Conservation (phyloP, 30 jellyfish, hydroid and myxozoan species). For the Turritopsis dohrnii region DNA sequence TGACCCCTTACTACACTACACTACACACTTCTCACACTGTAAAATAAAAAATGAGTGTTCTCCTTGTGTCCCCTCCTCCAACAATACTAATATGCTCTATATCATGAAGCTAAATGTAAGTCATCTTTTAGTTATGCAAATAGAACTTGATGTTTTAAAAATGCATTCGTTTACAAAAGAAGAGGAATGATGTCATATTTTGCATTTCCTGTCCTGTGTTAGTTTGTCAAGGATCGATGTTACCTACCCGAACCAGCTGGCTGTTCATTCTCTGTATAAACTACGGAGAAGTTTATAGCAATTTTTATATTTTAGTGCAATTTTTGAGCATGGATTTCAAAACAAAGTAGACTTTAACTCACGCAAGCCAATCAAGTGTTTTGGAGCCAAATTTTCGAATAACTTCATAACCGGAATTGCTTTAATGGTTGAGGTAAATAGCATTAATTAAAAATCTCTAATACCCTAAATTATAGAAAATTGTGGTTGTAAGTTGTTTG, state of each 20-base stretch:
- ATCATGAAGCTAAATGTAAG: too few relatives aligned
- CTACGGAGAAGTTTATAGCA: too few relatives aligned
- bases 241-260: too few relatives aligned
- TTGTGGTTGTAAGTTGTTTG: neutral
- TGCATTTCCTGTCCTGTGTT: neutral
- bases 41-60: too few relatives aligned
- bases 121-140: too few relatives aligned
- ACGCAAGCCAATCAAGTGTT: constrained; percentile 25
- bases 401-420: neutral
- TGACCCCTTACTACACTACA: too few relatives aligned
- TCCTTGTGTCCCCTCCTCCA: too few relatives aligned
- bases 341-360: constrained; percentile 11
- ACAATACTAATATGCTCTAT: too few relatives aligned
- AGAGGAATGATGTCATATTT: neutral
- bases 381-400: constrained; percentile 16
- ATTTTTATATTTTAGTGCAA: neutral
- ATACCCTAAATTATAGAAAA: neutral
- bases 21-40: too few relatives aligned
- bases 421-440: neutral
- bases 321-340: neutral
- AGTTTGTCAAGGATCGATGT: neutral
- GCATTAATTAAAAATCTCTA: neutral
- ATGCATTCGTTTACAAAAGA: too few relatives aligned
- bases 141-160: too few relatives aligned
- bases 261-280: neutral